Evolutionary conservation across 2,113 vertebrate species (phyloP), one percentile per base, ranked within the genome.

Genomic region (Embiotoca jacksoni): DNA sequence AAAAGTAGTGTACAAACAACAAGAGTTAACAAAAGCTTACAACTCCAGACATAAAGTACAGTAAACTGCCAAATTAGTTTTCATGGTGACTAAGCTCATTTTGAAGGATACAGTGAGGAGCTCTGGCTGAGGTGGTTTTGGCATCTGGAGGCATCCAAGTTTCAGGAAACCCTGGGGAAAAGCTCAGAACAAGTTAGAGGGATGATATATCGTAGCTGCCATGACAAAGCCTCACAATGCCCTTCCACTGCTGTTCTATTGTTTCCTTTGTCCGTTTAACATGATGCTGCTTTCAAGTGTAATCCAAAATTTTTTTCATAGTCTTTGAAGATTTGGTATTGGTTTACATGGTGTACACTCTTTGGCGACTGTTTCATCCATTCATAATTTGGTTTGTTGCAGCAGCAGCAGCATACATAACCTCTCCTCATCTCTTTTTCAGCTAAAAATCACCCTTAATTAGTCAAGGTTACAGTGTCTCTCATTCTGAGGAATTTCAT

Each of bases 131-230:
- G 30, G 16, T 46, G 47, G 41, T 30, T 68, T 46, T 39, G 54
- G 62, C 36, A 53, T 67, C 62, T 36, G 23, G 53, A 60, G 72
- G 37, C 39, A 66, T 59, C 15, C 36, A 59, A 9, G 23, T 65
- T 72, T 72, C 39, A 50, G 55, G 67, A 61, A 67, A 72, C 67
- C 67, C 60, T 8, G 46, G 30, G 73, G 73, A 15, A 0, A 33
- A 59, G 32, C 72, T 1, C 30, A 30, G 44, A 76, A 60, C 15
- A 66, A 41, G 60, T 30, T 71, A 9, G 31, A 66, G 60, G 66
- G 35, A 50, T 47, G 58, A 60, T 55, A 52, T 58, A 49, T 75
- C 13, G 41, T 13, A 44, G 41, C 41, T 60, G 52, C 32, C 11
- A 60, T 50, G 39, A 57, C 35, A 41, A 47, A 41, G 60, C 49